phyloP scores from a whole-genome alignment of 2,797 vertebrate genomes.

The Vireo griseus region DNA sequence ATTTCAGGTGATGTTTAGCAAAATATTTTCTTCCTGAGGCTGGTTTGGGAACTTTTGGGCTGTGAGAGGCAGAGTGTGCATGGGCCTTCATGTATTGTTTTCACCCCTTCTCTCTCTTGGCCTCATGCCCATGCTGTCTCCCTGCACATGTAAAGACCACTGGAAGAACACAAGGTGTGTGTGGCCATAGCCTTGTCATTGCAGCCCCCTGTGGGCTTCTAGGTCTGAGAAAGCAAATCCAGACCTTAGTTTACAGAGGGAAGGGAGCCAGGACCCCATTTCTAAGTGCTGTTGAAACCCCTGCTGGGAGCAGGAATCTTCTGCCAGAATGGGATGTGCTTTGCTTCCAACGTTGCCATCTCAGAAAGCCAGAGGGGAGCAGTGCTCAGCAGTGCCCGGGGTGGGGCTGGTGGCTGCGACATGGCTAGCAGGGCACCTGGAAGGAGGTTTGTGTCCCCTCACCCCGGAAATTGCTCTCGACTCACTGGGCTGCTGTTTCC shows the following conservation, averaged over 20 bases:
- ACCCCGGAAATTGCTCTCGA: fast-evolving
- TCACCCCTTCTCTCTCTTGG: neutral
- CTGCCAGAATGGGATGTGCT: neutral
- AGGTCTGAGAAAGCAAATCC: neutral
- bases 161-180: neutral
- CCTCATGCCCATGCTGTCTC: neutral
- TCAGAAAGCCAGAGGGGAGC: neutral
- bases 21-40: neutral
- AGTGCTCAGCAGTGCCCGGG: fast-evolving
- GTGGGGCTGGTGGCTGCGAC: fast-evolving
- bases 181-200: neutral
- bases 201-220: neutral
- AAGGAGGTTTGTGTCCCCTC: neutral
- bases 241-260: neutral
- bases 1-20: neutral
- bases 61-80: neutral
- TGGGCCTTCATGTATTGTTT: fast-evolving
- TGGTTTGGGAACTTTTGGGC: neutral
- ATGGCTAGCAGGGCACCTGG: neutral
- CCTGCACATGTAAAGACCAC: neutral
- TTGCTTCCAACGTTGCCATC: fast-evolving
- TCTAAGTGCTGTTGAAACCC: neutral
- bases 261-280: neutral
- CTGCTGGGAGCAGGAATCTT: neutral
- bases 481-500: neutral